Base-by-base conservation (phyloP, 2,797 vertebrate species). In the Liasis olivaceus region DNA sequence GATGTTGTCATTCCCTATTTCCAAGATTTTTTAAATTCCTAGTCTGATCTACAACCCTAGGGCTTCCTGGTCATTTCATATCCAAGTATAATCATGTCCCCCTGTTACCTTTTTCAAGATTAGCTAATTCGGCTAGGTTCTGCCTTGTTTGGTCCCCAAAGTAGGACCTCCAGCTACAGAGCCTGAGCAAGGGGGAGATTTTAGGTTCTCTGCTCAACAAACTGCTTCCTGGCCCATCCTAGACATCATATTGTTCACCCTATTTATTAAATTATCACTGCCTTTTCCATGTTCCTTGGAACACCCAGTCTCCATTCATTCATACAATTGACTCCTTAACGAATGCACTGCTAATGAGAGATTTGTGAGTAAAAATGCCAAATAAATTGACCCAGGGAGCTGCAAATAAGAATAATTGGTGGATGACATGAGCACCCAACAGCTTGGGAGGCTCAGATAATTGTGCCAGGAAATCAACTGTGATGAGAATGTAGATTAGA, bases 381-480 rank as follows among this genome's bases (percentile, higher is more conserved):
- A 66, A 91, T 66, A 91, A 93, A 58, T 93, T 59, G 64, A 87
- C 60, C 54, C 72, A 22, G 11, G 36, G 81, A 90, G 51, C 58
- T 77, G 56, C 42, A 47, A 90, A 77, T 24, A 26, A 28, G 86
- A 31, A 31, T 88, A 93, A 81, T 91, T 88, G 62, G 69, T 56
- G 22, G 86, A 84, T 85, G 72, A 85, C 86, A 88, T 60, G 72
- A 72, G 22, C 51, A 87, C 36, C 58, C 89, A 72, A 54, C 64
- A 87, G 7, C 42, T 69, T 62, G n/a, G 17, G 24, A 87, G 85
- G 58, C 14, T 36, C 56, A 56, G 59, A 24, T 77, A 87, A 91
- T 47, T 64, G 89, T 26, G 13, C 20, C 86, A 84, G 69, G 58
- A 84, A 85, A 85, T 47, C 7, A 56, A 66, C 89, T 88, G 60